Evolutionary conservation across 2,888 invertebrate species (phyloP), one percentile per base, ranked within the genome.

Genomic region (Autographa pulchrina): DNA sequence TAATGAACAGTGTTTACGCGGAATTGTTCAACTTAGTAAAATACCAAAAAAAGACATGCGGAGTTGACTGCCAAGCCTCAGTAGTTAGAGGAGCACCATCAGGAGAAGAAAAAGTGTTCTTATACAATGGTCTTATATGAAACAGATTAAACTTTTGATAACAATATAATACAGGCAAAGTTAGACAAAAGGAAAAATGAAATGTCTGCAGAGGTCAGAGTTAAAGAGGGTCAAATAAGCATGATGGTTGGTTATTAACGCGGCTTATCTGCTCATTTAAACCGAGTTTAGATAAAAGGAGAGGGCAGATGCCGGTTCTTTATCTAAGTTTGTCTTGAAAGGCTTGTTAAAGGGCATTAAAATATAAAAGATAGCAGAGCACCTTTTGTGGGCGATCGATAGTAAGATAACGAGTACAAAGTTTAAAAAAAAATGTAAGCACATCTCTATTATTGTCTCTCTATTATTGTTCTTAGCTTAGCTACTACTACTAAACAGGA

Each of bases 201-300:
- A 56, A 13, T 20, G 13, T 13, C 25, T 20, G 20, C n/a, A 48
- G n/a, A 48, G 48, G 20, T 56, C 54, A 56, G 13, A 56, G 54
- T 13, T 56, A 25, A 56, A 56, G 13, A 56, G 54, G 54, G 25
- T 25, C 20, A 56, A 56, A 25, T 56, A 56, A 56, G 54, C 54
- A 25, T 56, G 20, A 25, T 48, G 54, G 25, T 25, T 25, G 54
- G 25, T 56, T 20, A 56, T 25, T 25, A 56, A 20, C 54, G 20
- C 54, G 20, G 20, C 20, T 56, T 56, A 56, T 56, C 54, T 20
- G 20, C 54, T 20, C 20, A 20, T 56, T 25, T 56, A 56, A 48
- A 48, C 48, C 7, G 48, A 48, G 48, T 48, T n/a, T n/a, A 48
- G 48, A 48, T 48, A n/a, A 48, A 48, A 48, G 8, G 48, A 48